A percentile compares a stretch with the other conserved stretches of the same genome.
Evolutionary conservation across 37 sponge, comb jelly and placozoan genomes (phyloP).

Genomic region (Haliclona indistincta): DNA sequence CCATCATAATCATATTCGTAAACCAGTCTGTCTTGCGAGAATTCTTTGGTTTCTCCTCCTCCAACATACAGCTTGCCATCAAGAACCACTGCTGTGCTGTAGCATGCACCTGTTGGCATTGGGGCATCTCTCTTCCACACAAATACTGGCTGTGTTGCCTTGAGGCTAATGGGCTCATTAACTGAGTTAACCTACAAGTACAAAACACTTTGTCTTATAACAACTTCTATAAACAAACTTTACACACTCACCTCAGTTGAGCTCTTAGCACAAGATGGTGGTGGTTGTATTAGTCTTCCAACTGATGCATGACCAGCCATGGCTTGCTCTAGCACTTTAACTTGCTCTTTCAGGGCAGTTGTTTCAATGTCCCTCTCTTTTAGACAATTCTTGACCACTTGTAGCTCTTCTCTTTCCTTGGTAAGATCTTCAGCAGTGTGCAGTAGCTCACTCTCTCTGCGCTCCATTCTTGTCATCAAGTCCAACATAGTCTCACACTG

Average conservation of each 20-base stretch:
- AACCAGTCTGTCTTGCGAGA: conserved; percentile 16
- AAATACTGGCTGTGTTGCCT: conserved; percentile 36
- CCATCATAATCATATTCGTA: conserved; percentile 55
- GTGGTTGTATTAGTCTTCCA: background rate
- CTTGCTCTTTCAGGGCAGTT: background rate
- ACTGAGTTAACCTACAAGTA: too few species aligned
- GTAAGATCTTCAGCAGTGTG: conserved; percentile 31
- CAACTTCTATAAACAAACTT: too few species aligned
- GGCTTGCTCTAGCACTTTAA: conserved; percentile 24
- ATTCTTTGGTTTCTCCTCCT: conserved; percentile 36
- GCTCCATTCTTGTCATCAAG: conserved; percentile 23
- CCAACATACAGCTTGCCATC: conserved; percentile 57
- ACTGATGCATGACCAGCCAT: background rate
- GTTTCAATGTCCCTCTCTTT: conserved; percentile 25
- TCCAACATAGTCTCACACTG: background rate
- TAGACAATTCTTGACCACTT: conserved; percentile 1
- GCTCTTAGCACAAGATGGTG: too few species aligned
- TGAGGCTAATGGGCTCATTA: too few species aligned
- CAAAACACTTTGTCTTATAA: too few species aligned
- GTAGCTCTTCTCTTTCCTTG: conserved; percentile 29
- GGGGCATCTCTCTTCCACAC: conserved; percentile 39
- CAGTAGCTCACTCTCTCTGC: conserved; percentile 39
- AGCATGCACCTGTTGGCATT: conserved; percentile 25
- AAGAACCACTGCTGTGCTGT: conserved; percentile 23
- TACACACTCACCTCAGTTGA: background rate